Percentiles rank a stretch among this genome's conserved stretches.
Evolutionary conservation across 2,797 vertebrate genomes (phyloP).

Genomic region (Leucoraja ocellata): DNA sequence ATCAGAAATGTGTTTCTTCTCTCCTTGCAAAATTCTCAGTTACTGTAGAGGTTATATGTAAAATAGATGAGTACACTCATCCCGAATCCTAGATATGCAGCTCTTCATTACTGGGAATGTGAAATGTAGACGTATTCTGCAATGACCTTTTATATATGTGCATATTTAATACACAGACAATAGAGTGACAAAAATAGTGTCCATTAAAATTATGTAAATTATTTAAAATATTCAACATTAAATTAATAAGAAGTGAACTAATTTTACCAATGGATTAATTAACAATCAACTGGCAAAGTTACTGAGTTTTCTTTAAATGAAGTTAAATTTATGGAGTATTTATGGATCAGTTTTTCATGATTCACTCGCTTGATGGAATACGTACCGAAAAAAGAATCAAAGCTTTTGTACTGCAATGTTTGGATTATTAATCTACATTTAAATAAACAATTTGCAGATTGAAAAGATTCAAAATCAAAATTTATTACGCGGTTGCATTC

Average conservation of each 20-base stretch:
- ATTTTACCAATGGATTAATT: neutral
- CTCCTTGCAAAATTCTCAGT: neutral
- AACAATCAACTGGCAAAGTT: neutral
- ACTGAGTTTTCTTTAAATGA: neutral
- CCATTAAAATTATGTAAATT: neutral
- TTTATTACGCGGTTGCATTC: neutral
- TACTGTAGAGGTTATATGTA: neutral
- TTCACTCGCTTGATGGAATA: neutral
- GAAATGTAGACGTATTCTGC: neutral
- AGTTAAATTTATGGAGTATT: neutral
- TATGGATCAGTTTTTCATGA: neutral
- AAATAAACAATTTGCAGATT: neutral
- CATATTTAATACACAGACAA: no score
- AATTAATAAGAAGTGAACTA: no score
- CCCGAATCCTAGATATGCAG: neutral
- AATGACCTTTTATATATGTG: neutral
- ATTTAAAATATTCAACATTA: neutral
- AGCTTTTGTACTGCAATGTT: neutral
- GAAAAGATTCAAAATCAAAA: neutral
- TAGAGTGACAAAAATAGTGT: neutral
- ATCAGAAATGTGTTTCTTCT: neutral
- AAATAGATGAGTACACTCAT: neutral
- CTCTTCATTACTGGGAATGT: neutral
- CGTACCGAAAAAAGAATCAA: neutral
- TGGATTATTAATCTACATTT: neutral